Conservation (phyloP, 2,888 invertebrate species). For the Acronicta alni region DNA sequence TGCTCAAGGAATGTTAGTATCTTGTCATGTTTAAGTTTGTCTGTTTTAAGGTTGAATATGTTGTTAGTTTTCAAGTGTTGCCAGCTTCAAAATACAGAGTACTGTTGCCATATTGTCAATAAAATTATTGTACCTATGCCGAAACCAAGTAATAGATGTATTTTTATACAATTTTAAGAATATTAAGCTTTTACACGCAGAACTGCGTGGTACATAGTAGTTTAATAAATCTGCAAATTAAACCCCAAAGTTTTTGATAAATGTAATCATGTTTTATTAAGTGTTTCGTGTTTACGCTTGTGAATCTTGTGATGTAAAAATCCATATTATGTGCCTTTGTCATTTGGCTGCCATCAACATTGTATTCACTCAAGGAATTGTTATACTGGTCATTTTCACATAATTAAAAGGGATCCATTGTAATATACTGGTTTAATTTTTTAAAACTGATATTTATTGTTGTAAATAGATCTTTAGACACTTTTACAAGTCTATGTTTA, state of each 20-base stretch:
- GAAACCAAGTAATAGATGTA: slow-evolving; percentile 49
- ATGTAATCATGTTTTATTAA: slow-evolving; percentile 63
- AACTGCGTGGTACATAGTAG: slow-evolving; percentile 20
- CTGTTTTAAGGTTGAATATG: slow-evolving; percentile 59
- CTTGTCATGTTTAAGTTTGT: slow-evolving; percentile 59
- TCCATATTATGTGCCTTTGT: slow-evolving; percentile 75
- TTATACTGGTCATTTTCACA: slow-evolving; percentile 77
- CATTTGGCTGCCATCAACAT: slow-evolving; percentile 70
- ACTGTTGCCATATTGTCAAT: slow-evolving; percentile 60
- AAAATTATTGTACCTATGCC: slow-evolving; percentile 45
- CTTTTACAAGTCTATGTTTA: too few relatives aligned
- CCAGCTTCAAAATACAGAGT: slow-evolving; percentile 54
- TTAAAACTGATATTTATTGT: too few relatives aligned
- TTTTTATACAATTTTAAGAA: slow-evolving; percentile 60
- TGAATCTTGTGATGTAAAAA: slow-evolving; percentile 65
- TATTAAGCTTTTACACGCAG: slow-evolving; percentile 36
- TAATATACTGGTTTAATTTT: slow-evolving; percentile 55
- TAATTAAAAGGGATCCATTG: slow-evolving; percentile 86
- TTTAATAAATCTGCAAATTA: slow-evolving; percentile 18
- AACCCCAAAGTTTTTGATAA: slow-evolving; percentile 57
- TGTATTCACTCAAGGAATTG: slow-evolving; percentile 74
- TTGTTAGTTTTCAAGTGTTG: slow-evolving; percentile 57
- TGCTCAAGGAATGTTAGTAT: slow-evolving; percentile 82
- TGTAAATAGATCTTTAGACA: too few relatives aligned
- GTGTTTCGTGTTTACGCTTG: slow-evolving; percentile 63